phyloP scores from a whole-genome alignment of 2,113 vertebrate species.

The Siniperca chuatsi region DNA sequence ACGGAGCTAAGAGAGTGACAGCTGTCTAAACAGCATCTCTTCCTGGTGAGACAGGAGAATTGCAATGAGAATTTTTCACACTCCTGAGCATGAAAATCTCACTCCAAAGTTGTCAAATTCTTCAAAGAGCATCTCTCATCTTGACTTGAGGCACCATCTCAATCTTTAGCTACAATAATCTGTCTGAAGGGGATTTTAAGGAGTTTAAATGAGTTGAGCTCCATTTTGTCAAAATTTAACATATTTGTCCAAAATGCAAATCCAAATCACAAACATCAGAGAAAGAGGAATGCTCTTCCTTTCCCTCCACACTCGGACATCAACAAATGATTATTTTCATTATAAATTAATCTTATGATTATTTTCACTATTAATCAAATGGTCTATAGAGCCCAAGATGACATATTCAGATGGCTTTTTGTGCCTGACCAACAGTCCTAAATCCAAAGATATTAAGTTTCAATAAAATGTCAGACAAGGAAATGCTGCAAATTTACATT shows the following conservation, averaged over 20 bases:
- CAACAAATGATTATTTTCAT: neutral
- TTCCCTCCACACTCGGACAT: neutral
- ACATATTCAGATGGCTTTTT: neutral
- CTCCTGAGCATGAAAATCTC: neutral
- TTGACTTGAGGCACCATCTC: neutral
- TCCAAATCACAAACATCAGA: neutral
- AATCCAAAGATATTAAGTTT: neutral
- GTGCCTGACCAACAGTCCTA: neutral
- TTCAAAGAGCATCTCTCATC: slow-evolving; percentile 36
- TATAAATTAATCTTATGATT: neutral
- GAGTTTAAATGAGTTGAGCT: neutral
- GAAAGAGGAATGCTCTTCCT: neutral
- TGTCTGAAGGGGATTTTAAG: slow-evolving; percentile 2
- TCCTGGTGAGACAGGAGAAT: slow-evolving; percentile 36
- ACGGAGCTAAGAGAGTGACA: slow-evolving; percentile 30
- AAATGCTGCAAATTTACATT: neutral
- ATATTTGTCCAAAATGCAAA: slow-evolving; percentile 31
- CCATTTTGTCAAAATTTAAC: slow-evolving; percentile 1
- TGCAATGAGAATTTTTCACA: slow-evolving; percentile 15
- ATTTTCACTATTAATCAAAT: too few relatives aligned
- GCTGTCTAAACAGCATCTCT: slow-evolving; percentile 66
- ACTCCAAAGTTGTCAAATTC: neutral
- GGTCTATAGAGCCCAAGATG: too few relatives aligned
- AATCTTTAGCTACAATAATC: slow-evolving; percentile 16
- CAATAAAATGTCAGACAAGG: neutral